A percentile compares a stretch with the other conserved stretches of the same genome.
These are phyloP conservation scores for Aix galericulata DNA, from an alignment of 2,113 vertebrate genomes.

Conservation along the genomic window DNA sequence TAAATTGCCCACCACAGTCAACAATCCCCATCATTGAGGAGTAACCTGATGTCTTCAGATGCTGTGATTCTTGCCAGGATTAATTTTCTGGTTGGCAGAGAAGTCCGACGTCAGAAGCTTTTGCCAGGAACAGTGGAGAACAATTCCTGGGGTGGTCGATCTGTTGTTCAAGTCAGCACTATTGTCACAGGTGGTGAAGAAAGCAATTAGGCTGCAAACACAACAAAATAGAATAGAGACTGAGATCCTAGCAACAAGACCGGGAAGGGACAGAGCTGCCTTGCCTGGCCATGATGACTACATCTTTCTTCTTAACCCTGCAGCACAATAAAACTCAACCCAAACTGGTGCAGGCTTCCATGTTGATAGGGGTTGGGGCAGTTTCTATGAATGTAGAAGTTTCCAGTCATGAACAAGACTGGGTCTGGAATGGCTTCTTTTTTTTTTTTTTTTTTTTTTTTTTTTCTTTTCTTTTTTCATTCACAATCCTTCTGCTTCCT, in stretches of 20 bases:
- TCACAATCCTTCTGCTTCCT: not conserved
- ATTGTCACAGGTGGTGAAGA: not conserved
- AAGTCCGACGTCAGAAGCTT: not conserved
- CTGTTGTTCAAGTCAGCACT: not conserved
- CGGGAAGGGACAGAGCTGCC: not conserved
- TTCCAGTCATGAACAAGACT: too few relatives aligned
- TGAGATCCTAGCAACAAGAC: not conserved
- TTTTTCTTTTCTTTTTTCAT: not conserved
- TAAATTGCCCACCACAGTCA: not conserved
- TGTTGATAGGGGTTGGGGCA: not conserved
- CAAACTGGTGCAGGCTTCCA: not conserved
- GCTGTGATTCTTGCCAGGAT: not conserved
- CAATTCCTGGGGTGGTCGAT: not conserved
- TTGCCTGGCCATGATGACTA: fast-evolving
- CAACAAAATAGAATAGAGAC: not conserved
- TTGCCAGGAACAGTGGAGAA: not conserved
- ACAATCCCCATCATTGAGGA: not conserved
- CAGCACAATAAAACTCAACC: not conserved
- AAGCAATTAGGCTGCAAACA: not conserved
- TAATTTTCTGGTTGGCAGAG: not conserved
- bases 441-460: not conserved
- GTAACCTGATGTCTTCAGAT: not conserved
- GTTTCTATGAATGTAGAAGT: not conserved
- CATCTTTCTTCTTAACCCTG: not conserved
- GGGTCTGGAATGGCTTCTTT: not conserved